Evolutionary conservation across 2,113 vertebrate genomes (phyloP), one percentile per base, ranked within the genome.

Genomic region (Junco hyemalis): DNA sequence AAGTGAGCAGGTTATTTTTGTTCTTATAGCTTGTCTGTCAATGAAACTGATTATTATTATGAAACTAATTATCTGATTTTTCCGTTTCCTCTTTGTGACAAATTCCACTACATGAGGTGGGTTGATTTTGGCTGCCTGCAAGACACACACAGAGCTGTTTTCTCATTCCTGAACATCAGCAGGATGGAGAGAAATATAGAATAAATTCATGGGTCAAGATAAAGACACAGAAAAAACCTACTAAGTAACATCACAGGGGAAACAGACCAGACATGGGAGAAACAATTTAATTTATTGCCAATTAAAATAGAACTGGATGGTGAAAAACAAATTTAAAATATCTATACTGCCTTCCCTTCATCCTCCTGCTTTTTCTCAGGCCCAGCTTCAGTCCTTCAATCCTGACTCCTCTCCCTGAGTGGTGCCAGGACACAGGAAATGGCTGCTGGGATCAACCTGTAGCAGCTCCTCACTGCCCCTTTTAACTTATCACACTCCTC

Each of bases 361-460:
- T 3, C 14, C 19, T 73, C 7, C 17, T 48, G 11, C 15, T 60
- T 88, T 88, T 68, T 81, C 3, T 9, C n/a, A 51, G 51, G 8
- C 26, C 86, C 20, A 61, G 1, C 22, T 71, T 88, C 28, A 48
- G 3, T 60, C 38, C 5, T 63, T 76, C 20, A 29, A 6, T 87
- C 19, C 20, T 6, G 8, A 25, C 28, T 64, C 12, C 8, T 60
- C 11, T n/a, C 7, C 9, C 14, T 23, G 11, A 69, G 19, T 5
- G 1, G 11, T 0, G 0, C 12, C 61, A 31, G 14, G 16, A 14
- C 36, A 20, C 3, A 4, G 14, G 26, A 19, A 64, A 78, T 69
- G 26, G 11, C 24, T 63, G 3, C 24, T 68, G 24, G 11, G 7
- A 60, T 59, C 36, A 31, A 36, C 24, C 14, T 0, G 0, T 65